Evolutionary conservation across 2,888 invertebrate species (phyloP).

Genomic region (Galerucella calmariensis): DNA sequence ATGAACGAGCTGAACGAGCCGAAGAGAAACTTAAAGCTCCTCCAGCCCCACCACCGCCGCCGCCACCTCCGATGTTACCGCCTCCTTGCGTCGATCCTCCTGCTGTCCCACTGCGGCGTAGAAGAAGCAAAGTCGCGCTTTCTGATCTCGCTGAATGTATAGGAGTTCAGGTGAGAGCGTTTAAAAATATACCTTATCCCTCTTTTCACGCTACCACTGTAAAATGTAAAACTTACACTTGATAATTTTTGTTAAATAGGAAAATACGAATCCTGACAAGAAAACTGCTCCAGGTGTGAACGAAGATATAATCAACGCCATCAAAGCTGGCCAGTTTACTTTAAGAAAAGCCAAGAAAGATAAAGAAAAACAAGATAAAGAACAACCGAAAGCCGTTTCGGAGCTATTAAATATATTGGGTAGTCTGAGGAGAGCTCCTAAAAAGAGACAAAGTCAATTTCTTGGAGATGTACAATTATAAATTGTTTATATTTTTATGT

Average conservation of each 20-base stretch:
- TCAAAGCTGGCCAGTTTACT: constrained; percentile 80
- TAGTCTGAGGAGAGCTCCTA: constrained; percentile 69
- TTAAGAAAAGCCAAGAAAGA: constrained; percentile 74
- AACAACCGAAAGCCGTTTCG: constrained; percentile 73
- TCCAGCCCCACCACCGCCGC: constrained; percentile 59
- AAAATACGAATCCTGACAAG: constrained; percentile 42
- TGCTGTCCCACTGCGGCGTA: constrained; percentile 68
- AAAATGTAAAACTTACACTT: not conserved
- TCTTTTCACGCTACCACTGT: not conserved
- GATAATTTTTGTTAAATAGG: constrained; percentile 19
- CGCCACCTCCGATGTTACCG: constrained; percentile 50
- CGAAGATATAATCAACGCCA: constrained; percentile 81
- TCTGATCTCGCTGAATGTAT: constrained; percentile 54
- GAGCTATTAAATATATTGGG: constrained; percentile 78
- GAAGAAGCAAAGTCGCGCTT: constrained; percentile 58
- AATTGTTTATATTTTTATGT: constrained; percentile 21
- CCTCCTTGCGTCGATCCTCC: constrained; percentile 63
- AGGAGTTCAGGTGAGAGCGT: constrained; percentile 43
- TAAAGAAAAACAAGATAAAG: constrained; percentile 67
- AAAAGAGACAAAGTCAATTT: constrained; percentile 60
- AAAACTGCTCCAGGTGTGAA: constrained; percentile 69
- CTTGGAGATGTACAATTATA: constrained; percentile 46
- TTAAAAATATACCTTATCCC: not conserved
- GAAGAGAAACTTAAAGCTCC: constrained; percentile 66
- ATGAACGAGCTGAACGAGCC: constrained; percentile 72